Percentiles rank a stretch among this genome's conserved stretches.
phyloP scores from a whole-genome alignment of 92 coral and sea anemone species.

The Heliopora coerulea region DNA sequence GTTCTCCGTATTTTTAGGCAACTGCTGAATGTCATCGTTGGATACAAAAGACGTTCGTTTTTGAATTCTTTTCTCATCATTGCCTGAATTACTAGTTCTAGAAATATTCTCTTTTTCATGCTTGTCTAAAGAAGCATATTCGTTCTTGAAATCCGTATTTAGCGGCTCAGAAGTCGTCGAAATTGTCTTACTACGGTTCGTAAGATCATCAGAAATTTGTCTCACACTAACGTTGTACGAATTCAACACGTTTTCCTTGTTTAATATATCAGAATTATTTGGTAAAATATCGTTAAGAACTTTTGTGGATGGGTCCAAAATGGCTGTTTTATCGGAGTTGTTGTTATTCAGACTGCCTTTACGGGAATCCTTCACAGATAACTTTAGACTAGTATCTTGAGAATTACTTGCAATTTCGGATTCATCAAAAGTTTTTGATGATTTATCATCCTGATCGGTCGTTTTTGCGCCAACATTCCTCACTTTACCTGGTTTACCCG shows the following conservation, averaged over 20 bases:
- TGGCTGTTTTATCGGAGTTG: neutral
- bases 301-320: neutral
- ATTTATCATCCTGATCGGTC: slow-evolving; percentile 15
- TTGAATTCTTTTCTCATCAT: too few species aligned
- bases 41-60: too few species aligned
- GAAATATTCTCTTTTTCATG: neutral
- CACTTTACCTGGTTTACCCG: slow-evolving; percentile 44
- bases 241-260: neutral
- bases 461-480: slow-evolving; percentile 39
- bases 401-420: neutral
- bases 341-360: neutral
- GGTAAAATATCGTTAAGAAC: neutral
- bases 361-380: neutral
- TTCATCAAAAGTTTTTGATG: neutral
- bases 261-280: neutral
- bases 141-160: neutral
- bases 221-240: neutral
- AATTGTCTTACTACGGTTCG: neutral
- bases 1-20: too few species aligned
- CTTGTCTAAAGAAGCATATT: neutral
- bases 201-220: neutral
- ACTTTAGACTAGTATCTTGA: neutral
- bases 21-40: too few species aligned
- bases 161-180: neutral
- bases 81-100: neutral